These are phyloP conservation scores for Otis tarda DNA, from an alignment of 2,113 vertebrate genomes.

Conservation along the genomic window DNA sequence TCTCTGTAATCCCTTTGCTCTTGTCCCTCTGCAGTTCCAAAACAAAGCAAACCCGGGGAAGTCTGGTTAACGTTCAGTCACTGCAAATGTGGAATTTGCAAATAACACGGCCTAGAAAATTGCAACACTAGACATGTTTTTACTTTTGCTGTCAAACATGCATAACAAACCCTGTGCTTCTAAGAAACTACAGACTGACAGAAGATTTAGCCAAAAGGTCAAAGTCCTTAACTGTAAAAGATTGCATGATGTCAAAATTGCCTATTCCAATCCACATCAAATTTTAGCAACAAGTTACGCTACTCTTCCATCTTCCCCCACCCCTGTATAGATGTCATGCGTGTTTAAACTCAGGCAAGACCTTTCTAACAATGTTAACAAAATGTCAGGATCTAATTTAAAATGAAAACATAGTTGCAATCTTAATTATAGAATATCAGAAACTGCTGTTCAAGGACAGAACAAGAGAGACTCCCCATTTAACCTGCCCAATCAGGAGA, in stretches of 20 bases:
- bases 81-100: not conserved
- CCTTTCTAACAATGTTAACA: conserved; percentile 32
- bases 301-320: not conserved
- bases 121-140: not conserved
- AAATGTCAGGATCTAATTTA: conserved; percentile 42
- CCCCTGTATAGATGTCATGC: not conserved
- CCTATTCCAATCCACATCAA: not conserved
- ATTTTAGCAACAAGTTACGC: not conserved
- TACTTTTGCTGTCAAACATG: not conserved
- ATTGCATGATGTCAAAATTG: not conserved
- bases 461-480: not conserved
- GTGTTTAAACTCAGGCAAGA: conserved; percentile 27
- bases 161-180: not conserved
- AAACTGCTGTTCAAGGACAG: conserved; percentile 3
- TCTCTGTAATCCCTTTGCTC: not conserved
- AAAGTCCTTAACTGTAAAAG: not conserved
- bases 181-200: not conserved
- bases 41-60: not conserved
- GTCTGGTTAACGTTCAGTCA: not conserved
- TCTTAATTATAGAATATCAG: conserved; percentile 29
- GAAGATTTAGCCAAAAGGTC: conserved; percentile 8
- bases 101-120: not conserved
- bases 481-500: conserved; percentile 16
- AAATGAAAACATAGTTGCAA: conserved; percentile 27
- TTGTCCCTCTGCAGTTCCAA: not conserved